Conservation (phyloP, 2,113 vertebrate genomes). For the Ageneiosus marmoratus region DNA sequence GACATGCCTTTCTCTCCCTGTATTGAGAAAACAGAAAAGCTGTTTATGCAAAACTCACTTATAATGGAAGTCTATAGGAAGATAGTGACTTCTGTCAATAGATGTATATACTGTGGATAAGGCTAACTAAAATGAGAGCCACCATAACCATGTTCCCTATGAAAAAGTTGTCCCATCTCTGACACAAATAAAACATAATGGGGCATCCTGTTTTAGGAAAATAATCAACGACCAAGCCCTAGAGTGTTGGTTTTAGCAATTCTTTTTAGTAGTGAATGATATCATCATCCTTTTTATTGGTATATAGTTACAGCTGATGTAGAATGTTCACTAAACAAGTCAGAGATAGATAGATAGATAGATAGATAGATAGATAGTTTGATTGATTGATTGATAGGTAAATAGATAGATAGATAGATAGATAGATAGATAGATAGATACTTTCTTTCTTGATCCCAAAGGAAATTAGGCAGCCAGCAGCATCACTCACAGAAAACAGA, state of each 20-base stretch:
- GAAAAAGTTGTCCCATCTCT: background rate
- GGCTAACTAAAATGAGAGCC: background rate
- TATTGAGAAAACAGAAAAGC: background rate
- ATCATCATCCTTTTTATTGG: background rate
- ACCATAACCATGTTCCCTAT: background rate
- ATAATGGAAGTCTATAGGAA: background rate
- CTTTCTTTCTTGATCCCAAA: too few relatives aligned
- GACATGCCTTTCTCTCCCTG: background rate
- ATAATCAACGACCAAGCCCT: background rate
- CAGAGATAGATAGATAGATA: too few relatives aligned
- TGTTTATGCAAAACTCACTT: background rate
- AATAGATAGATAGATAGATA: too few relatives aligned
- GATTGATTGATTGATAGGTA: too few relatives aligned
- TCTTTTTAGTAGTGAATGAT: background rate
- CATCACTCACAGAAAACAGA: too few relatives aligned
- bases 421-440: too few relatives aligned
- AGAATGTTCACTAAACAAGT: background rate
- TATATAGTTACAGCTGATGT: background rate
- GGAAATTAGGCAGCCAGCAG: too few relatives aligned
- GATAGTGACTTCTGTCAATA: background rate
- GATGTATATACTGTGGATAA: background rate
- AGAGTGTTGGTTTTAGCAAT: background rate
- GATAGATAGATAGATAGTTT: too few relatives aligned
- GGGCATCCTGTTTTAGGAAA: background rate
- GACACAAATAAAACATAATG: background rate